Percentiles rank a stretch among this genome's conserved stretches.
Conservation (phyloP, 2,888 invertebrate species). For the Coelogynopora nodosa region DNA sequence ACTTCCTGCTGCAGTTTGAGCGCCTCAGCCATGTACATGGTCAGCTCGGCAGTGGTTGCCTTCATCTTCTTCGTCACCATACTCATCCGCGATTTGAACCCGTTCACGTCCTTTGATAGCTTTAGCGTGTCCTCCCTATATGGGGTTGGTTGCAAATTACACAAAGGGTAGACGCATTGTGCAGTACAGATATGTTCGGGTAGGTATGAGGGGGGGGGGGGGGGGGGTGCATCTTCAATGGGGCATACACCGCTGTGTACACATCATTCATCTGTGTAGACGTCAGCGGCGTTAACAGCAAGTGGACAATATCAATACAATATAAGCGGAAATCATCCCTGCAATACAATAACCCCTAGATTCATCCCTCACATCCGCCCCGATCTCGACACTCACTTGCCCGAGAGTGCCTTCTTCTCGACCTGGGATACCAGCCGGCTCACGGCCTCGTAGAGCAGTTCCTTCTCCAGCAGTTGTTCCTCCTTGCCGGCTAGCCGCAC, state of each 20-base stretch:
- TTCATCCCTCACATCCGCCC: too few relatives aligned
- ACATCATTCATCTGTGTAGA: too few relatives aligned
- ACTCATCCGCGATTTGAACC: constrained; percentile 41
- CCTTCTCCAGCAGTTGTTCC: constrained; percentile 60
- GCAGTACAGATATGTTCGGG: too few relatives aligned
- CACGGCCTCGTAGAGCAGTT: constrained; percentile 60
- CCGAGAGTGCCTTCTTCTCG: constrained; percentile 55
- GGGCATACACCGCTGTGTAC: too few relatives aligned
- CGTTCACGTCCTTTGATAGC: constrained; percentile 58
- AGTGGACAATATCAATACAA: too few relatives aligned
- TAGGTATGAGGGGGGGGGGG: too few relatives aligned
- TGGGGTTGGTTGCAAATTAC: neutral
- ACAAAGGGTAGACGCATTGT: too few relatives aligned
- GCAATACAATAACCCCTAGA: too few relatives aligned
- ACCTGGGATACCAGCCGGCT: constrained; percentile 56
- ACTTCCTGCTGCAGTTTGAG: constrained; percentile 57
- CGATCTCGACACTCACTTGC: constrained; percentile 54
- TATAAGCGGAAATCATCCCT: too few relatives aligned
- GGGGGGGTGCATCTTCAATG: too few relatives aligned
- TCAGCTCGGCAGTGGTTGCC: constrained; percentile 61
- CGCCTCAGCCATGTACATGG: constrained; percentile 60
- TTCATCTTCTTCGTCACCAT: constrained; percentile 52
- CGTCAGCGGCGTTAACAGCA: too few relatives aligned
- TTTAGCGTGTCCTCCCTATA: constrained; percentile 56
- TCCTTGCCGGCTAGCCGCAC: constrained; percentile 59